phyloP scores from a whole-genome alignment of 2,113 vertebrate species.

The Hypanus sabinus region DNA sequence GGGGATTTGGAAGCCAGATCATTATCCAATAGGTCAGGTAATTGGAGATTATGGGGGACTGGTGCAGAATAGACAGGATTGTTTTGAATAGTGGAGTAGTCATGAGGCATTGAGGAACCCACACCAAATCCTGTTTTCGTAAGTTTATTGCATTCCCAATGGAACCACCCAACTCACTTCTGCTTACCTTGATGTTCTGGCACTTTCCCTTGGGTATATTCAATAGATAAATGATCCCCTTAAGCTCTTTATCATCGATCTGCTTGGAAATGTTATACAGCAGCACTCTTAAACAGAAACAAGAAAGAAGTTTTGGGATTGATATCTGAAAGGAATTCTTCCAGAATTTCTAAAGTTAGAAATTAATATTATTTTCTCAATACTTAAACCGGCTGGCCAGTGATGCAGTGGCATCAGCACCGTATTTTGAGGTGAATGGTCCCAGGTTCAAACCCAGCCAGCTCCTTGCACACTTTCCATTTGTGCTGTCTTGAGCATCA shows the following conservation, averaged over 20 bases:
- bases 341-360: neutral
- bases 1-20: too few species aligned
- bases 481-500: too few species aligned
- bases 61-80: too few species aligned
- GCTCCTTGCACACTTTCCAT: too few species aligned
- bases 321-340: neutral
- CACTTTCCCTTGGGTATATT: neutral
- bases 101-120: too few species aligned
- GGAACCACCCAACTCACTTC: neutral
- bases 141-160: neutral
- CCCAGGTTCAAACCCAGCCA: too few species aligned
- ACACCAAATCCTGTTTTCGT: too few species aligned
- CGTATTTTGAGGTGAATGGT: too few species aligned
- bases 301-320: neutral
- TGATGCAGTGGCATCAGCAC: too few species aligned
- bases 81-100: too few species aligned
- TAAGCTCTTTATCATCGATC: neutral
- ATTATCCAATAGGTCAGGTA: too few species aligned
- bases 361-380: neutral
- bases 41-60: too few species aligned
- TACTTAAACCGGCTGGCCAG: neutral
- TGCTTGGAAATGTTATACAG: constrained; percentile 1
- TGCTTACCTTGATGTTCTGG: neutral
- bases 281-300: constrained; percentile 13
- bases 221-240: neutral